These are phyloP conservation scores for Phalacrocorax aristotelis DNA, from an alignment of 2,113 vertebrate species.

Conservation along the genomic window DNA sequence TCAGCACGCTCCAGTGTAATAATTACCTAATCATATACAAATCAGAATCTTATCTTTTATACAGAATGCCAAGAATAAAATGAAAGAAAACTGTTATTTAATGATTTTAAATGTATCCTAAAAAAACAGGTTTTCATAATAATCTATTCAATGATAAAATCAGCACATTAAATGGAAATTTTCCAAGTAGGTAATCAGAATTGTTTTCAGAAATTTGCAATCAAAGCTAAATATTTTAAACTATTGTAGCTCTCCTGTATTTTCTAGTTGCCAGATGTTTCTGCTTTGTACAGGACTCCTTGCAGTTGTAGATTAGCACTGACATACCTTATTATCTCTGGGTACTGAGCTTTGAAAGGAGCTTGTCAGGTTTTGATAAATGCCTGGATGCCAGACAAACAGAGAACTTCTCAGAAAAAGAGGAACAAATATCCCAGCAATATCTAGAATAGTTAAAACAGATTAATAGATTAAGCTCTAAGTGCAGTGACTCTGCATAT, in stretches of 20 bases:
- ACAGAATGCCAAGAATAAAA: neutral
- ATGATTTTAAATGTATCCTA: neutral
- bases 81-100: neutral
- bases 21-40: neutral
- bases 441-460: neutral
- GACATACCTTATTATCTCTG: neutral
- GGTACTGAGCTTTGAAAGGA: neutral
- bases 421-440: neutral
- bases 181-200: neutral
- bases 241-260: neutral
- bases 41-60: neutral
- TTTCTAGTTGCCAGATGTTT: neutral
- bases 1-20: neutral
- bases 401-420: neutral
- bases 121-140: neutral
- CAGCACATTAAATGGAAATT: neutral
- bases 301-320: neutral
- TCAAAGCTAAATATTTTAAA: neutral
- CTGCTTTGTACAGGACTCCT: neutral
- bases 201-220: neutral
- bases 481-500: neutral
- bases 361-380: neutral
- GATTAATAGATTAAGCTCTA: neutral
- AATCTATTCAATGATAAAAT: neutral
- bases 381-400: neutral